A percentile compares a stretch with the other conserved stretches of the same genome.
phyloP scores from a whole-genome alignment of 2,797 vertebrate species.

The Australoheros facetus region DNA sequence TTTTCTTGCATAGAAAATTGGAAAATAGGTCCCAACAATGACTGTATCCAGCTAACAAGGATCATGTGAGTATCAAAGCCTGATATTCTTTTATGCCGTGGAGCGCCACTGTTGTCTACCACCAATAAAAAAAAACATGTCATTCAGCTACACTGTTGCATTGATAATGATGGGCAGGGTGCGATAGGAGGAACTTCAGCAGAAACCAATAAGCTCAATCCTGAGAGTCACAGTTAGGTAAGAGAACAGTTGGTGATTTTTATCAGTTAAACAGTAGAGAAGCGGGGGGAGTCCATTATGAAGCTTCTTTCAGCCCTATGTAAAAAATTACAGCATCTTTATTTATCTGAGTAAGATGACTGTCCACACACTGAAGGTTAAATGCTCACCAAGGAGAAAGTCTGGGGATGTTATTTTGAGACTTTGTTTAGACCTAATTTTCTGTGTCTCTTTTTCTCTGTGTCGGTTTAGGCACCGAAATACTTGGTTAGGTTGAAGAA shows the following conservation, averaged over 20 bases:
- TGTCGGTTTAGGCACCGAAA: not conserved
- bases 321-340: not conserved
- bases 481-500: no score
- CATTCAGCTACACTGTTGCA: not conserved
- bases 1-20: constrained; percentile 29
- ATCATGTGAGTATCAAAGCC: not conserved
- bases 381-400: not conserved
- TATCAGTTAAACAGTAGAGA: not conserved
- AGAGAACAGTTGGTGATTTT: not conserved
- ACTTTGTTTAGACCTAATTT: not conserved
- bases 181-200: not conserved
- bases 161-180: not conserved
- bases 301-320: not conserved
- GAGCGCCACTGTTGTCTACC: not conserved
- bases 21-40: not conserved
- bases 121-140: not conserved
- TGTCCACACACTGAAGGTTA: no score
- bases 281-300: not conserved
- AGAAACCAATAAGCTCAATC: not conserved
- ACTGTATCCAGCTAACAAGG: not conserved
- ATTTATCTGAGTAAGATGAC: not conserved
- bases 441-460: not conserved
- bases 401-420: not conserved
- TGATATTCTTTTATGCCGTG: not conserved
- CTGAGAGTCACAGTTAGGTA: not conserved